These are phyloP conservation scores for Stichopus horrens DNA, from an alignment of 53 echinoderm and acorn worm species.

Conservation along the genomic window DNA sequence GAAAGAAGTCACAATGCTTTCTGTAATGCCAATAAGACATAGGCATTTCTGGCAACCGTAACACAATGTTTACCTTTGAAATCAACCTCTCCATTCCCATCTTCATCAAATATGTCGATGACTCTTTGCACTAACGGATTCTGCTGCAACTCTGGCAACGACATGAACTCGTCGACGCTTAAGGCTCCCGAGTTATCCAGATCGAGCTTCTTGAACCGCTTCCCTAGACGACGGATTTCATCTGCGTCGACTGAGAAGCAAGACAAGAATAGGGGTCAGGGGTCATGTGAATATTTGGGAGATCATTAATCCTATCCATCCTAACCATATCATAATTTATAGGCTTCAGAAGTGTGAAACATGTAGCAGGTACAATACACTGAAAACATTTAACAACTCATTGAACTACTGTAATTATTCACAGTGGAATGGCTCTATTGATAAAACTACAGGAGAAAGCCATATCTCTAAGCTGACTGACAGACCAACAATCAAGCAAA, in stretches of 20 bases:
- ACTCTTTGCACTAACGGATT: slow-evolving; percentile 95
- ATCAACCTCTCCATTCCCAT: slow-evolving; percentile 97
- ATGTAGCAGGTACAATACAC: too few relatives aligned
- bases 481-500: too few relatives aligned
- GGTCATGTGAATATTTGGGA: not conserved
- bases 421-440: too few relatives aligned
- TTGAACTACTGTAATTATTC: too few relatives aligned
- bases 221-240: slow-evolving; percentile 95
- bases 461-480: too few relatives aligned
- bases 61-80: slow-evolving; percentile 81
- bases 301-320: not conserved
- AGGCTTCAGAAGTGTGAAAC: too few relatives aligned
- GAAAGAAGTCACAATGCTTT: too few relatives aligned
- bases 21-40: too few relatives aligned
- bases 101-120: slow-evolving; percentile 99
- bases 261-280: not conserved
- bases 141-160: slow-evolving; percentile 94
- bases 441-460: too few relatives aligned
- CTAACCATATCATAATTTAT: too few relatives aligned
- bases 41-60: not conserved
- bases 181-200: slow-evolving; percentile 96
- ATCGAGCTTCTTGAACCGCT: slow-evolving; percentile 94
- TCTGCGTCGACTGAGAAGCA: slow-evolving; percentile 85
- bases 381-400: too few relatives aligned
- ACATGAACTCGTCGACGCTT: slow-evolving; percentile 99